Percentiles rank a stretch among this genome's conserved stretches.
These are phyloP conservation scores for Pentalonia nigronervosa DNA, from an alignment of 1,140 invertebrate species.

Conservation along the genomic window DNA sequence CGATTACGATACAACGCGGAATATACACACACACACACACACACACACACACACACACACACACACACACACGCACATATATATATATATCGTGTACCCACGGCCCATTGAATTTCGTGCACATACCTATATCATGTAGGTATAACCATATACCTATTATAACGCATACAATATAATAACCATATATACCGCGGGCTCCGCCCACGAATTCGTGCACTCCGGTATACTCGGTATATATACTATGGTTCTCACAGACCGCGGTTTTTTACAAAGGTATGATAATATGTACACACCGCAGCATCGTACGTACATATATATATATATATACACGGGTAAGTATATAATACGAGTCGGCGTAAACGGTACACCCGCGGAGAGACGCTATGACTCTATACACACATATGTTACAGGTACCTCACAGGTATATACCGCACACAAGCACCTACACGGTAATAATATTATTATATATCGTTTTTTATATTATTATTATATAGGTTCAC, in stretches of 20 bases:
- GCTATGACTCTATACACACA: not conserved
- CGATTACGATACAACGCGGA: not conserved
- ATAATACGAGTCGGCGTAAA: not conserved
- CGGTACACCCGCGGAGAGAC: slow-evolving; percentile 10
- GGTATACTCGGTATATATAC: not conserved
- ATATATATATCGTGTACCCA: not conserved
- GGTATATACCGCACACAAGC: slow-evolving; percentile 2
- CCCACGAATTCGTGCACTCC: not conserved
- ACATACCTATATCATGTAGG: not conserved
- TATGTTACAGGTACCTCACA: not conserved
- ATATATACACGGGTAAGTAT: not conserved
- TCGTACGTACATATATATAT: not conserved
- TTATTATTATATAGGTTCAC: slow-evolving; percentile 20
- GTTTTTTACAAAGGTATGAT: not conserved
- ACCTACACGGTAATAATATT: slow-evolving; percentile 12
- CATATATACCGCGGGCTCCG: not conserved
- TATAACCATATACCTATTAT: not conserved
- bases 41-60: not conserved
- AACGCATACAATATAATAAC: not conserved
- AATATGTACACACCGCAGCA: not conserved
- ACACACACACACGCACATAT: not conserved
- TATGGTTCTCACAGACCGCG: not conserved
- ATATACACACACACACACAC: not conserved
- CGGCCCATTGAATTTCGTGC: not conserved
- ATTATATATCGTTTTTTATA: slow-evolving; percentile 3